phyloP scores from a whole-genome alignment of 1,140 invertebrate genomes.

The Galendromus occidentalis region DNA sequence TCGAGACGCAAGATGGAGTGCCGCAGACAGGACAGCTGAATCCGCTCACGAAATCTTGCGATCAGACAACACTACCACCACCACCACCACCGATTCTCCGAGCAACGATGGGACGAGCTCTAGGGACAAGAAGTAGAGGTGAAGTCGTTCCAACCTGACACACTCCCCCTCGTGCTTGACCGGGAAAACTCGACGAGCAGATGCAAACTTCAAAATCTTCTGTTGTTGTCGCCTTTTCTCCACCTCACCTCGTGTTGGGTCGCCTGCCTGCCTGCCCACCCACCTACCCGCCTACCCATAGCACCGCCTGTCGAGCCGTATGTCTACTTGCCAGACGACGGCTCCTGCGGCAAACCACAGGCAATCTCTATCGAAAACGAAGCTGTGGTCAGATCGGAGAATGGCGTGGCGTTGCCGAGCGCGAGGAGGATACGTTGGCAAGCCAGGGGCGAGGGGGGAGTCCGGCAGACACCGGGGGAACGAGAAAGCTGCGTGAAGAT shows the following conservation, averaged over 20 bases:
- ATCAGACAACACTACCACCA: neutral
- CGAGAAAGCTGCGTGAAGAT: constrained; percentile 9
- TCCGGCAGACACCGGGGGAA: neutral
- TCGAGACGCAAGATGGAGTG: constrained; percentile 6
- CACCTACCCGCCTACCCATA: too few relatives aligned
- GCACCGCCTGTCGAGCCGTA: too few relatives aligned
- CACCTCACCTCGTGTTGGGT: too few relatives aligned
- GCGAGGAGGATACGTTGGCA: neutral
- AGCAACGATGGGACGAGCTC: too few relatives aligned
- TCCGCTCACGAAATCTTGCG: constrained; percentile 5
- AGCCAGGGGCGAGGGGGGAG: neutral
- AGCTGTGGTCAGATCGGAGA: neutral
- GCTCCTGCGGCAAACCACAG: too few relatives aligned
- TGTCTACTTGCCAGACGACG: too few relatives aligned
- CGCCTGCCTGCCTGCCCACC: too few relatives aligned
- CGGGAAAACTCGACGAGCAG: neutral
- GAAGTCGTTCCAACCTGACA: neutral
- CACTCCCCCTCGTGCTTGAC: too few relatives aligned
- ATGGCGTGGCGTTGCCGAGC: constrained; percentile 5
- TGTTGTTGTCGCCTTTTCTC: neutral
- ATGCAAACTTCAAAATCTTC: constrained; percentile 2
- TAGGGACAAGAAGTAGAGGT: neutral
- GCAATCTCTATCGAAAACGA: too few relatives aligned
- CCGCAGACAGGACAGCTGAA: constrained; percentile 3
- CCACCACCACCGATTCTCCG: too few relatives aligned